Base-by-base conservation (phyloP, 2,797 vertebrate species). In the Enteromius fasciolatus region DNA sequence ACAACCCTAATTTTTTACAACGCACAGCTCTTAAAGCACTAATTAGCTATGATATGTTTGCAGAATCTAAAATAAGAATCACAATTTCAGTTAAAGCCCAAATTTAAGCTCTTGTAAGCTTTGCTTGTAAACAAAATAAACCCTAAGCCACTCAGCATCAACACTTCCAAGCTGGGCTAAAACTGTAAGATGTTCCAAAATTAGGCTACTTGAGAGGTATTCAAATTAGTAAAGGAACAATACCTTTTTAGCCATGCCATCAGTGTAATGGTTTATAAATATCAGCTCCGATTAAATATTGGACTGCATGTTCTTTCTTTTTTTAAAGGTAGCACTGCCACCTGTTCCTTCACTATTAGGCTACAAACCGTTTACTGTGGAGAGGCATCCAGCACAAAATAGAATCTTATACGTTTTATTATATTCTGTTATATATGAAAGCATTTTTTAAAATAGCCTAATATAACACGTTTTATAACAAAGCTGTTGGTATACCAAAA, bases 41-140 rank as follows among this genome's bases (percentile, higher is more conserved):
- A 25, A 41, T 39, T n/a, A n/a, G n/a, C n/a, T n/a, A 31, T 46
- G 75, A 23, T 8, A 50, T 18, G 4, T 78, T 52, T 28, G 15
- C 63, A 3, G 1, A 23, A 14, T 69, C 33, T 57, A 79, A 69
- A 57, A 23, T 54, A 36, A 74, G 5, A n/a, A 52, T 59, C 1
- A 25, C 20, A 57, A 46, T 39, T 57, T 80, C 10, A 14, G 23
- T 25, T 79, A 41, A 79, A 68, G n/a, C 39, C 48, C 36, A 41
- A 57, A 44, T 52, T 64, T 78, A 78, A 79, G 50, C 23, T 66
- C 25, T 41, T 41, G 3, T 79, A 57, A 80, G 66, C 77, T 79
- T 54, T 20, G 66, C 78, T 61, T 48, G 63, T 78, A 28, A 61
- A 61, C 78, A 46, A 41, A 61, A 61, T 80, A 80, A 80, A 72